Conservation (phyloP, 2,797 vertebrate species). For the Sitta carolinensis region DNA sequence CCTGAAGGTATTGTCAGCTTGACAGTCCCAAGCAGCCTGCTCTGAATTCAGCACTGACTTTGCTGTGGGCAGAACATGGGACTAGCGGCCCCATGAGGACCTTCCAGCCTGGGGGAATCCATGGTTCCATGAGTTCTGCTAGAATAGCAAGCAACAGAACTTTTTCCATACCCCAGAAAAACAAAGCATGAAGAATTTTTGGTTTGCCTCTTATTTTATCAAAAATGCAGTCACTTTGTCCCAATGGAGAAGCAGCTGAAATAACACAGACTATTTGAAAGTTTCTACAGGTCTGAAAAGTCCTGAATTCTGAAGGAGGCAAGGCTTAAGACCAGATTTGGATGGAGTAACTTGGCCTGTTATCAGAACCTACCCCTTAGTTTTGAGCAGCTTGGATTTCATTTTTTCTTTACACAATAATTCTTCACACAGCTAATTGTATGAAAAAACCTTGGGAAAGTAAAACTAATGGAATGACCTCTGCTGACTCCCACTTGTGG, state of each 20-base stretch:
- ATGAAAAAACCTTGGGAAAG: neutral
- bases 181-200: neutral
- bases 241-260: neutral
- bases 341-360: neutral
- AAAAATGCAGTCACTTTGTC: neutral
- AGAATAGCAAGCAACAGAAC: neutral
- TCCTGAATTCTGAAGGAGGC: neutral
- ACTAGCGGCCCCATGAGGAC: neutral
- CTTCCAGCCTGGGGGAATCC: neutral
- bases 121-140: neutral
- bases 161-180: neutral
- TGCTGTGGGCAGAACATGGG: neutral
- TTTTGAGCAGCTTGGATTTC: neutral
- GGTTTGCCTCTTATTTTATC: neutral
- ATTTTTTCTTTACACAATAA: neutral
- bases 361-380: neutral
- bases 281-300: neutral
- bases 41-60: neutral
- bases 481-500: neutral
- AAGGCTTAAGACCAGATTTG: neutral
- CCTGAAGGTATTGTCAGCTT: neutral
- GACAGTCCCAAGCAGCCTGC: neutral
- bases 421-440: neutral
- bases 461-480: conserved; percentile 13
- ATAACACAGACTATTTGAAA: neutral